Percentiles rank a stretch among this genome's conserved stretches.
These are phyloP conservation scores for Mormyrops attenuatus DNA, from an alignment of 2,797 vertebrate species.

Conservation along the genomic window DNA sequence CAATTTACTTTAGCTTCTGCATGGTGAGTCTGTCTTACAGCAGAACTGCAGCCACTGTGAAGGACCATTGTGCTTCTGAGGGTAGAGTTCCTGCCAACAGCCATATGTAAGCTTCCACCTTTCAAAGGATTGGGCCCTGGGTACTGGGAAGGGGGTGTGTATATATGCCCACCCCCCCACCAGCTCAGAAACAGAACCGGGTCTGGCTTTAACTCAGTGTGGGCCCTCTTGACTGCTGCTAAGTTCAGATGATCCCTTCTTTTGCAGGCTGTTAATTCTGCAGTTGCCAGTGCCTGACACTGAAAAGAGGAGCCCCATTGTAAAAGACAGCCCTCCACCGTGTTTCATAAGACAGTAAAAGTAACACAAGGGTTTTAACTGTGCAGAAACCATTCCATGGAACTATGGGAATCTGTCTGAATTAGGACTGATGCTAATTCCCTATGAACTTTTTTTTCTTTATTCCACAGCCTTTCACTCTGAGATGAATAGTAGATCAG, in stretches of 20 bases:
- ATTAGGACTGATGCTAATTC: slow-evolving; percentile 62
- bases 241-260: slow-evolving; percentile 15
- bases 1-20: slow-evolving; percentile 65
- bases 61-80: slow-evolving; percentile 56
- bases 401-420: slow-evolving; percentile 65
- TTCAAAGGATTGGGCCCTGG: slow-evolving; percentile 53
- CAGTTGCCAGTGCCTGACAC: slow-evolving; percentile 49
- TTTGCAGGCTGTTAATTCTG: slow-evolving; percentile 46
- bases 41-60: slow-evolving; percentile 46
- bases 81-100: slow-evolving; percentile 49
- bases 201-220: background rate
- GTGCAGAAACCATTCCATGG: slow-evolving; percentile 63
- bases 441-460: slow-evolving; percentile 43
- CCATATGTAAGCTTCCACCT: slow-evolving; percentile 48
- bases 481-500: slow-evolving; percentile 53
- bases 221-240: slow-evolving; percentile 8
- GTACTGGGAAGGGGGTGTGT: slow-evolving; percentile 45
- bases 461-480: slow-evolving; percentile 56
- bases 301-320: slow-evolving; percentile 41
- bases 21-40: slow-evolving; percentile 60
- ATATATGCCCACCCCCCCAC: background rate
- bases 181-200: slow-evolving; percentile 26
- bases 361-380: slow-evolving; percentile 69
- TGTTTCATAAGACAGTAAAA: slow-evolving; percentile 64
- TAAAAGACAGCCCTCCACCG: slow-evolving; percentile 58